A percentile compares a stretch with the other conserved stretches of the same genome.
These are phyloP conservation scores for Achatina immaculata DNA, from an alignment of 1,140 invertebrate genomes.

Conservation along the genomic window DNA sequence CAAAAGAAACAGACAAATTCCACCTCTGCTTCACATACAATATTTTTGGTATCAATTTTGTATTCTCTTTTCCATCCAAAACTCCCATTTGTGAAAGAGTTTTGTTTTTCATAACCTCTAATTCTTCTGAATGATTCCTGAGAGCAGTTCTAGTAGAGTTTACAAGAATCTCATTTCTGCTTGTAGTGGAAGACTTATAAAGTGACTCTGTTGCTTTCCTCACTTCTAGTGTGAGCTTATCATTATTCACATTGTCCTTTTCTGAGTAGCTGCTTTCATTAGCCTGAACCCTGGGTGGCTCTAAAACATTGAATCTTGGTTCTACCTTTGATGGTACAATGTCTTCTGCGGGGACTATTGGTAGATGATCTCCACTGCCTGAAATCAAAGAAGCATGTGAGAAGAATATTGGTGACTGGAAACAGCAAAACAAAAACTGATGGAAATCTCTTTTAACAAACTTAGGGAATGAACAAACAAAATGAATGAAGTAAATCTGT, in stretches of 20 bases:
- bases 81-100: constrained; percentile 61
- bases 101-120: constrained; percentile 61
- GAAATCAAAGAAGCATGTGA: neutral
- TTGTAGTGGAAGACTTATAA: neutral
- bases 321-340: neutral
- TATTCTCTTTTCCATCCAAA: constrained; percentile 51
- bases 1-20: constrained; percentile 59
- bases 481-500: neutral
- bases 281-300: neutral
- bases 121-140: constrained; percentile 54
- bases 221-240: neutral
- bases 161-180: neutral
- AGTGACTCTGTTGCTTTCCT: neutral
- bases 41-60: constrained; percentile 39
- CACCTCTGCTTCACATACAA: constrained; percentile 52
- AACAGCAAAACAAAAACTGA: neutral
- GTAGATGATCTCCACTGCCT: neutral
- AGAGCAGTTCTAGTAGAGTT: neutral
- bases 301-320: constrained; percentile 33
- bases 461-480: neutral
- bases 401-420: neutral
- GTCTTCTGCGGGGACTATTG: neutral
- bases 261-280: neutral
- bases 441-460: neutral
- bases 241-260: neutral